These are phyloP conservation scores for Acleris emargana DNA, from an alignment of 2,888 invertebrate genomes.

Conservation along the genomic window DNA sequence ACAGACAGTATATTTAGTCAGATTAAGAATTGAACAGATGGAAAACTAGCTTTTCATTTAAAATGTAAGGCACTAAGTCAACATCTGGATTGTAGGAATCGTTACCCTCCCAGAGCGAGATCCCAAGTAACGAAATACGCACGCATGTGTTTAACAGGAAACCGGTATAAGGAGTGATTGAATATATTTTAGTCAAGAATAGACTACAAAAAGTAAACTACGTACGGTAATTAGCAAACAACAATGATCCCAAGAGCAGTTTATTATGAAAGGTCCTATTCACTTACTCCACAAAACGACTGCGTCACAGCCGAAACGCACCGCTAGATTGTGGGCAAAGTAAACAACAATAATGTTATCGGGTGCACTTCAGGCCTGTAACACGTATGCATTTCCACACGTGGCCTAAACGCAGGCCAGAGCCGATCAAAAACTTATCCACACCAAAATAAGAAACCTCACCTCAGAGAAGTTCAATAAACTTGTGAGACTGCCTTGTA, in stretches of 20 bases:
- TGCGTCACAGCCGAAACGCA: constrained; percentile 14
- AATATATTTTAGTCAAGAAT: too few species aligned
- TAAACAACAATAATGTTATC: constrained; percentile 4
- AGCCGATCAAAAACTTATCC: constrained; percentile 20
- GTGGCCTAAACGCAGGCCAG: constrained; percentile 28
- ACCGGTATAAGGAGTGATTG: too few species aligned
- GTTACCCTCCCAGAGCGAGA: too few species aligned
- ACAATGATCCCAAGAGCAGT: not conserved
- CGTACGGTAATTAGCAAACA: not conserved
- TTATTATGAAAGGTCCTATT: not conserved
- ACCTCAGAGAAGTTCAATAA: constrained; percentile 70
- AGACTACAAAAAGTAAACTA: too few species aligned
- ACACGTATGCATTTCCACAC: constrained; percentile 32
- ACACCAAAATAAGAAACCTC: constrained; percentile 54
- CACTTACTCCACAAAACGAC: not conserved
- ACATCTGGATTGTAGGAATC: too few species aligned
- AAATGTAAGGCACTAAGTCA: too few species aligned
- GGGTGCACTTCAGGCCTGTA: constrained; percentile 16
- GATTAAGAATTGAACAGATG: too few species aligned
- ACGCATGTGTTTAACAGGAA: too few species aligned
- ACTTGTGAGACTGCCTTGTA: constrained; percentile 58
- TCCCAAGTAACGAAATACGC: too few species aligned
- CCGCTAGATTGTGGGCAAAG: constrained; percentile 8
- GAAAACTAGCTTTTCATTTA: too few species aligned
- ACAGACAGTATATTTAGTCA: too few species aligned